These are phyloP conservation scores for Lamprotornis superbus DNA, from an alignment of 2,113 vertebrate genomes.

Conservation along the genomic window DNA sequence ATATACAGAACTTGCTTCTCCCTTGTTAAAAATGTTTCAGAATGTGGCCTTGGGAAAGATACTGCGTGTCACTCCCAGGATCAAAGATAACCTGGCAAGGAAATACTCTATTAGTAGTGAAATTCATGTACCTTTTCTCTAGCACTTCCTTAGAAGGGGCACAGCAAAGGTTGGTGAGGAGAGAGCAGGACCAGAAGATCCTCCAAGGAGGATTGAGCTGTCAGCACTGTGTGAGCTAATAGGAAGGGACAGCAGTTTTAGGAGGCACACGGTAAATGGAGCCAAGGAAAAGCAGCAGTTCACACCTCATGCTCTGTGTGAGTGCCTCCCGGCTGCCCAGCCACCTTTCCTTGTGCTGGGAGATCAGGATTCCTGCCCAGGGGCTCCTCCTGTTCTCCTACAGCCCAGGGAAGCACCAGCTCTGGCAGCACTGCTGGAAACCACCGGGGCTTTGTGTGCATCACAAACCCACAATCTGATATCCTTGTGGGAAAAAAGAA, in stretches of 20 bases:
- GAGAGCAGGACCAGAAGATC: not conserved
- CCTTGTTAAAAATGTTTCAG: slow-evolving; percentile 71
- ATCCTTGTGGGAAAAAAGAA: not conserved
- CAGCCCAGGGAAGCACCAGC: not conserved
- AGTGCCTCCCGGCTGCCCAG: not conserved
- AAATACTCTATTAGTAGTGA: slow-evolving; percentile 53
- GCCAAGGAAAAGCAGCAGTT: not conserved
- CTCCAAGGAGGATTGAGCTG: slow-evolving; percentile 33
- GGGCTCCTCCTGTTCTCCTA: not conserved
- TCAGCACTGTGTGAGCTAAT: not conserved
- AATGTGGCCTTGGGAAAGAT: slow-evolving; percentile 69
- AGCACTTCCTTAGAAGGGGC: not conserved
- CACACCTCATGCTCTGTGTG: slow-evolving; percentile 6
- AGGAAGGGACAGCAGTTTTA: slow-evolving; percentile 2
- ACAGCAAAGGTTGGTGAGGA: not conserved
- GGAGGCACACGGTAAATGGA: not conserved
- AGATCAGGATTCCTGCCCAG: not conserved
- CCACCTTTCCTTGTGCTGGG: not conserved
- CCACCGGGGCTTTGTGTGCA: not conserved
- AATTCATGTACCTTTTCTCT: not conserved
- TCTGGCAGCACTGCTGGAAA: not conserved
- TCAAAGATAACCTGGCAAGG: slow-evolving; percentile 43
- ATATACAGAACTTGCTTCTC: slow-evolving; percentile 70
- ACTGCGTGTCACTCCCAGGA: slow-evolving; percentile 33
- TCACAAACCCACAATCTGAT: not conserved